Conservation (phyloP, 2,113 vertebrate genomes). For the Rhizomys pruinosus region DNA sequence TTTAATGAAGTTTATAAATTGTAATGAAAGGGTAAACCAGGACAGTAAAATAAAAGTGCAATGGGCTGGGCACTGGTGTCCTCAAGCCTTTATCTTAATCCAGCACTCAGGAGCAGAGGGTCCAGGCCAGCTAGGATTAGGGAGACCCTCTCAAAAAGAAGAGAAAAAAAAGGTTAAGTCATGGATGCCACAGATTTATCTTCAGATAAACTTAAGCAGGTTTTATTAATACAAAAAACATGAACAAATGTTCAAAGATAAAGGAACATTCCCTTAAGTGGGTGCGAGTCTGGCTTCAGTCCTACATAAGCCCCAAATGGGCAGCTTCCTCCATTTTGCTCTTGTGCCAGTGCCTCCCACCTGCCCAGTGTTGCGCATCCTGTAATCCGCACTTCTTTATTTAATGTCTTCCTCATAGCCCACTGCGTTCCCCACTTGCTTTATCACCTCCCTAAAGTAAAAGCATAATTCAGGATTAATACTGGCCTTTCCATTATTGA, state of each 20-base stretch:
- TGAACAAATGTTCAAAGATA: not conserved
- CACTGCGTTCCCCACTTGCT: not conserved
- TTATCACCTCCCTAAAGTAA: not conserved
- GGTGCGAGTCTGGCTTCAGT: fast-evolving
- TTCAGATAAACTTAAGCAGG: not conserved
- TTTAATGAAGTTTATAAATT: not conserved
- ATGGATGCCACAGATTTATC: not conserved
- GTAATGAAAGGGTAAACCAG: not conserved
- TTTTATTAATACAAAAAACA: not conserved
- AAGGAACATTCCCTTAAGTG: not conserved
- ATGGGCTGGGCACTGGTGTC: too few relatives aligned
- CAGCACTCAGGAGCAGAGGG: too few relatives aligned
- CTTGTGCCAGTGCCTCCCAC: not conserved
- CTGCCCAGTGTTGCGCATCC: not conserved
- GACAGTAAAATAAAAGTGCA: not conserved
- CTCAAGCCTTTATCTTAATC: too few relatives aligned
- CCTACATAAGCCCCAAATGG: not conserved
- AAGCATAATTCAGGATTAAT: not conserved
- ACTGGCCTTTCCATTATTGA: not conserved
- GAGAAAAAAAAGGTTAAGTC: not conserved
- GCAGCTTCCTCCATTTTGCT: not conserved
- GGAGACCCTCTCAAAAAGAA: too few relatives aligned
- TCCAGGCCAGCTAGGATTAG: too few relatives aligned
- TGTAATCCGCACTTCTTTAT: not conserved
- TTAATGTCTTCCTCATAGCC: not conserved